A percentile compares a stretch with the other conserved stretches of the same genome.
These are phyloP conservation scores for Lepidocyrtinus sp. DNA, from an alignment of 2,888 invertebrate species.

Conservation along the genomic window DNA sequence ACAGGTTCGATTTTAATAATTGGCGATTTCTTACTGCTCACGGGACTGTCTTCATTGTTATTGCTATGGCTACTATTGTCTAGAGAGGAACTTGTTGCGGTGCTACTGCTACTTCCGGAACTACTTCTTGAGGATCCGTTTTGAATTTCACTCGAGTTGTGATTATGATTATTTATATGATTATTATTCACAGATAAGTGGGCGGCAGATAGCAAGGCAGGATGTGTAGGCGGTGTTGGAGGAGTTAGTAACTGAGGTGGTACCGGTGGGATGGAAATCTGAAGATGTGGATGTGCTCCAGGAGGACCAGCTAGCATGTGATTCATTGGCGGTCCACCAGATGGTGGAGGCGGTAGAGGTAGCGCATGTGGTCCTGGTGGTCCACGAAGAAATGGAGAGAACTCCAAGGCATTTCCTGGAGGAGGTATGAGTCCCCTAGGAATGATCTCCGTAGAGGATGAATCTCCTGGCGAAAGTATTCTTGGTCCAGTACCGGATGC, in stretches of 20 bases:
- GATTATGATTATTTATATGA: constrained; percentile 24
- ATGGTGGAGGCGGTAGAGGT: constrained; percentile 20
- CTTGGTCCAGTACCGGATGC: constrained; percentile 38
- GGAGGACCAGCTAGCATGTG: constrained; percentile 2
- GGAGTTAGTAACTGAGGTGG: constrained; percentile 58
- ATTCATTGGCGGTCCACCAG: not conserved
- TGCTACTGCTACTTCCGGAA: constrained; percentile 30
- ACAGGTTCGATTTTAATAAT: constrained; percentile 22
- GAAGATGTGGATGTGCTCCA: constrained; percentile 39
- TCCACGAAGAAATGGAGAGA: constrained; percentile 16
- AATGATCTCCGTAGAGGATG: constrained; percentile 20
- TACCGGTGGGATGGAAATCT: constrained; percentile 56
- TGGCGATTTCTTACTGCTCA: constrained; percentile 2
- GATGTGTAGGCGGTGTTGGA: constrained; percentile 45
- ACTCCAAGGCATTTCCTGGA: constrained; percentile 13
- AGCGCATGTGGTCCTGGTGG: constrained; percentile 28
- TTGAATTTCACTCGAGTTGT: too few relatives aligned
- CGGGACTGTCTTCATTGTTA: constrained; percentile 9
- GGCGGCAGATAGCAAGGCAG: constrained; percentile 36
- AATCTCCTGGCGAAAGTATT: constrained; percentile 39
- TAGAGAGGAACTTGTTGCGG: constrained; percentile 28
- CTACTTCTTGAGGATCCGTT: too few relatives aligned
- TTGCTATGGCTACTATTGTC: constrained; percentile 32
- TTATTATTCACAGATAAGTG: constrained; percentile 43
- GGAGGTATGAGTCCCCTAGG: constrained; percentile 7